Evolutionary conservation across 2,888 invertebrate species (phyloP).

Genomic region (Lasioglossum figueresi): DNA sequence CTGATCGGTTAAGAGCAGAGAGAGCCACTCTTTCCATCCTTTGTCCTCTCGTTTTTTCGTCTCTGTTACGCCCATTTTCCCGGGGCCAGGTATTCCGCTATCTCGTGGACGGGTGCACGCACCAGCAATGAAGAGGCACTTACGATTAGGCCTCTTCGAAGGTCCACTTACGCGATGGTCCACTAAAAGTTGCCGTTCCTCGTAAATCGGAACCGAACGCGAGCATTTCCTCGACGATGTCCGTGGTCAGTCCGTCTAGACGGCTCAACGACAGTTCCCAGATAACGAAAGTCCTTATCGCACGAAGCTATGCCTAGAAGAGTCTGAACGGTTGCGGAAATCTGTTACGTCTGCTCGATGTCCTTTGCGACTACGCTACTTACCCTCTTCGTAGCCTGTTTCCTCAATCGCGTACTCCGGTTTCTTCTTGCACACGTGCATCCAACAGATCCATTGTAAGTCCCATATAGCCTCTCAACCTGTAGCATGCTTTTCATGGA

Average conservation of each 20-base stretch:
- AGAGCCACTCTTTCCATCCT: slow-evolving; percentile 33
- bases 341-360: slow-evolving; percentile 16
- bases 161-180: slow-evolving; percentile 66
- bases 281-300: slow-evolving; percentile 23
- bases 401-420: background rate
- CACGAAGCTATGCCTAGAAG: background rate
- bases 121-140: slow-evolving; percentile 72
- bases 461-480: too few relatives aligned
- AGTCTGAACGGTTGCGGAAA: background rate
- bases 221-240: slow-evolving; percentile 45
- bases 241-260: slow-evolving; percentile 45
- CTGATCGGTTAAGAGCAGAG: slow-evolving; percentile 67
- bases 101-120: slow-evolving; percentile 67
- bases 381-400: background rate
- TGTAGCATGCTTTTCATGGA: background rate
- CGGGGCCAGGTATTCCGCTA: slow-evolving; percentile 49
- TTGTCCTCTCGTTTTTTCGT: slow-evolving; percentile 29
- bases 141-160: slow-evolving; percentile 65
- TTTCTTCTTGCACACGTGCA: background rate
- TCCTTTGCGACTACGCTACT: slow-evolving; percentile 33
- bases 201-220: slow-evolving; percentile 60
- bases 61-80: slow-evolving; percentile 31
- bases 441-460: background rate
- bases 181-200: slow-evolving; percentile 63
- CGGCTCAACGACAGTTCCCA: slow-evolving; percentile 26